Conservation (phyloP, 2,113 vertebrate genomes). For the Xiphophorus couchianus region DNA sequence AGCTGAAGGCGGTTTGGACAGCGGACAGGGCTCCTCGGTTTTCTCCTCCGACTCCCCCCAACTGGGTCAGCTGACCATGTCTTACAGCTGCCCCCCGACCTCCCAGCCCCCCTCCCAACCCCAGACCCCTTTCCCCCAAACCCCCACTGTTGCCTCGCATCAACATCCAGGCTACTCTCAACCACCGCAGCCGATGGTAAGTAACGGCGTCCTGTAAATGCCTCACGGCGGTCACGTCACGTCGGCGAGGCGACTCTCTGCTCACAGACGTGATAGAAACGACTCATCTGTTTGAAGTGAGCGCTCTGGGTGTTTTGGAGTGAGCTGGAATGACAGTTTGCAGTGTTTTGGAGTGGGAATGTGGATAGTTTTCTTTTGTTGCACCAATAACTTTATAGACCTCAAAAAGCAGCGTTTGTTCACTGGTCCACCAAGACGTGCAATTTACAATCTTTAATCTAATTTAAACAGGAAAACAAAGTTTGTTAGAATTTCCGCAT, state of each 20-base stretch:
- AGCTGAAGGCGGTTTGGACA: conserved; percentile 91
- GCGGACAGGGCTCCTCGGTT: conserved; percentile 91
- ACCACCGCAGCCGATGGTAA: conserved; percentile 88
- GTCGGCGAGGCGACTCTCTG: background rate
- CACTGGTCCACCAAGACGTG: conserved; percentile 3
- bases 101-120: conserved; percentile 78
- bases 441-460: background rate
- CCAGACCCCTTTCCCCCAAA: conserved; percentile 76
- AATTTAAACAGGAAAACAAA: background rate
- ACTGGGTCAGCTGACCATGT: conserved; percentile 86
- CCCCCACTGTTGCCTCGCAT: conserved; percentile 74
- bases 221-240: background rate
- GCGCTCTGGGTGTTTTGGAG: conserved; percentile 10
- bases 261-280: conserved; percentile 27
- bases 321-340: conserved; percentile 39
- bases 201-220: conserved; percentile 49
- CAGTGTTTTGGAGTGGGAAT: conserved; percentile 24
- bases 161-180: conserved; percentile 84
- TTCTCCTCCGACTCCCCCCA: conserved; percentile 85
- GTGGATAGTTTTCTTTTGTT: no score
- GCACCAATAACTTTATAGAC: background rate
- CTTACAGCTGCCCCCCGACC: conserved; percentile 84
- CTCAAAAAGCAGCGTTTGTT: conserved; percentile 11
- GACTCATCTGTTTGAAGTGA: conserved; percentile 34
- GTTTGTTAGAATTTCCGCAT: background rate